Base-by-base conservation (phyloP, 2,888 invertebrate genomes). In the Mythimna pallens region DNA sequence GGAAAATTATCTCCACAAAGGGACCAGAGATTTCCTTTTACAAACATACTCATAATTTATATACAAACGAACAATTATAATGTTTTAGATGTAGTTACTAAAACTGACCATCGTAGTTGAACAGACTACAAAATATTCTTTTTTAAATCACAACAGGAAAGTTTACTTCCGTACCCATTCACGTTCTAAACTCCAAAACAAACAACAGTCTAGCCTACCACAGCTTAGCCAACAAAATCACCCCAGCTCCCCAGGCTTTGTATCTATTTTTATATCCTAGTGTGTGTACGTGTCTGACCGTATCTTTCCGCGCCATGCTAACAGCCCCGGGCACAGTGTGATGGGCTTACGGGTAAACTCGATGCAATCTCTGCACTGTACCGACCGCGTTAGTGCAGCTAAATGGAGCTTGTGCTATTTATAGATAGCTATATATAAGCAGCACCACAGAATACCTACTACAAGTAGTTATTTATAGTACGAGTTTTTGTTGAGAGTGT, bases 331-430 rank as follows among this genome's bases (percentile, higher is more conserved):
- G 66, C 40, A 12, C 30, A 43, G 58, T 57, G 74, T 62, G 43
- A 69, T 43, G 40, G 54, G 80, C 83, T 81, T 81, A 80, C 43
- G 52, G 36, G 36, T 75, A 65, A 75, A 67, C 80, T 80, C 80
- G 54, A 61, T 70, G 65, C 83, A 80, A 83, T 73, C 80, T 80
- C 76, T 20, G 61, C 25, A 30, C 74, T 22, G 64, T 47, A 40
- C 52, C 6, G 57, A 20, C 54, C 59, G 30, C 40, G 30, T 68
- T 78, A 77, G n/a, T 82, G 66, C 65, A 71, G 43, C 67, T 72
- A 72, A 52, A 78, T 72, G 61, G 36, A 68, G 65, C 47, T 52
- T 30, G 34, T 30, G 6, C 40, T 78, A 54, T 78, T 67, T 71
- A 77, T 76, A 68, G 20, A 17, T 7, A 2, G 50, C 17, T 65